Base-by-base conservation (phyloP, 2,113 vertebrate species). In the Rhizomys pruinosus region DNA sequence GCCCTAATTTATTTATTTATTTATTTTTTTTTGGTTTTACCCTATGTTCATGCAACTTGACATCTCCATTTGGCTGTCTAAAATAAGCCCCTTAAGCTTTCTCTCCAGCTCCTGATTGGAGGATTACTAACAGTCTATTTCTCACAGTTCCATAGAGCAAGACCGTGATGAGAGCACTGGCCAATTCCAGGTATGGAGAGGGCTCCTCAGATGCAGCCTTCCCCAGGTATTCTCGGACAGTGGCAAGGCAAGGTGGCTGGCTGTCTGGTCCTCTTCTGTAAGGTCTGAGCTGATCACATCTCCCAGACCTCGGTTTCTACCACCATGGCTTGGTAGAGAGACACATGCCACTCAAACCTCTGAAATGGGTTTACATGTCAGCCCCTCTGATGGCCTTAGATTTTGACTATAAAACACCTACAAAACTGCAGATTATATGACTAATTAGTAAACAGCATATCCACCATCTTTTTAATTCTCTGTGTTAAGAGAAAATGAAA, bases 401-500 rank as follows among this genome's bases (percentile, higher is more conserved):
- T 42, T 34, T 57, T 87, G 13, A 52, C 23, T 90, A 80, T 91
- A 79, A 80, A 6, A 11, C 34, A 71, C 57, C 6, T 47, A 20
- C 4, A 57, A 55, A 29, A 34, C 19, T 47, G 34, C 12, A 81
- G 32, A 8, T 79, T 69, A 61, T 55, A 34, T 29, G 16, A 20
- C 47, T 32, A 25, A 63, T 68, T 25, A n/a, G 11, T 57, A 37
- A 73, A 22, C 71, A 63, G 44, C 44, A 52, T 52, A 34, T 55
- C 64, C 55, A 15, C 23, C 25, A 5, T 69, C 39, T 9, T 64
- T 84, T 63, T 94, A 80, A 64, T 76, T 79, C 73, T 84, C 17
- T 90, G 23, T 72, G 79, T n/a, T 93, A 90, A 94, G 27, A 94
- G 68, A 59, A 86, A 80, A 78, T 89, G 34, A 90, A 93, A 82